Evolutionary conservation across 2,113 vertebrate species (phyloP).

Genomic region (Panurus biarmicus): DNA sequence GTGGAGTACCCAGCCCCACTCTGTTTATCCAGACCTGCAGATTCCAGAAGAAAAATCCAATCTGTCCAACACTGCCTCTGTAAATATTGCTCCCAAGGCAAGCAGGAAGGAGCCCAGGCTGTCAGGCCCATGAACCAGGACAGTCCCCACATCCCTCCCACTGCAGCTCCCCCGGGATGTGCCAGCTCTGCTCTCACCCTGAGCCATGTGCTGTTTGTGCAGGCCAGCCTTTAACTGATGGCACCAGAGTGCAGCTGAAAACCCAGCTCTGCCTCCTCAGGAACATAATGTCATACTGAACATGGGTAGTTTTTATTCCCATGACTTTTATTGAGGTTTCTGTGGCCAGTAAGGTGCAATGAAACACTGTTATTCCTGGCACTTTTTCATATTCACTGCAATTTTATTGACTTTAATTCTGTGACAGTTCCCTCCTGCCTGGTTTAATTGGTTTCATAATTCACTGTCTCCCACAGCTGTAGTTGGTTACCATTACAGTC

Average conservation of each 20-base stretch:
- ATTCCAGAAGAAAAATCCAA: background rate
- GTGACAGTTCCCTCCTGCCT: background rate
- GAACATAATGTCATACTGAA: background rate
- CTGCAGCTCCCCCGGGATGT: background rate
- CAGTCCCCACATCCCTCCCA: background rate
- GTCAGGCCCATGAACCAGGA: background rate
- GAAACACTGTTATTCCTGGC: background rate
- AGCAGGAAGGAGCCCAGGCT: background rate
- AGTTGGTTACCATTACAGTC: background rate
- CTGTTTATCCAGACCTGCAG: background rate
- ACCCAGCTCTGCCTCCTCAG: background rate
- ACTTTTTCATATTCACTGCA: background rate
- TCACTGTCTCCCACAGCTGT: background rate
- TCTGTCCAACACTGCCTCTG: background rate
- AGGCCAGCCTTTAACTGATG: background rate
- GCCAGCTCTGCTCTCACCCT: background rate
- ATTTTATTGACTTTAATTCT: background rate
- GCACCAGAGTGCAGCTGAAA: background rate
- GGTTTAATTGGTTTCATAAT: background rate
- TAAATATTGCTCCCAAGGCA: background rate
- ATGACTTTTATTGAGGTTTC: background rate
- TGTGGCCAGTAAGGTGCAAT: background rate
- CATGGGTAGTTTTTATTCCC: background rate
- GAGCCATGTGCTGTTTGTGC: background rate
- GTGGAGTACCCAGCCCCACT: background rate